phyloP scores from a whole-genome alignment of 2,797 vertebrate genomes.

The Leptatherina wallacei region DNA sequence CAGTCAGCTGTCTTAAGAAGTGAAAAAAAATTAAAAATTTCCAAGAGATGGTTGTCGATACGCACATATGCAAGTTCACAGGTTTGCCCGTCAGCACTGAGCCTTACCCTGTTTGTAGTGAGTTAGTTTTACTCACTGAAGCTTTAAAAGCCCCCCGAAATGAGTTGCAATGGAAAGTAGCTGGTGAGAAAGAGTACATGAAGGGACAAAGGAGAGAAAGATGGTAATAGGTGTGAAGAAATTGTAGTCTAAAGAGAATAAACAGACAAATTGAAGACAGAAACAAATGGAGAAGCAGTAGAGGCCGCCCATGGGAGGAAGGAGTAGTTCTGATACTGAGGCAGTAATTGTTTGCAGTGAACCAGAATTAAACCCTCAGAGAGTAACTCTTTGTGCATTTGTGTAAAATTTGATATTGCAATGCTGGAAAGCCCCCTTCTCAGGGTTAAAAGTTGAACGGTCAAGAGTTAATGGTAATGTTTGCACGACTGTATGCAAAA shows the following conservation, averaged over 20 bases:
- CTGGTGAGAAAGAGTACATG: conserved; percentile 27
- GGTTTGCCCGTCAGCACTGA: conserved; percentile 55
- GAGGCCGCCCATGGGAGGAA: conserved; percentile 66
- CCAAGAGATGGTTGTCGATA: conserved; percentile 30
- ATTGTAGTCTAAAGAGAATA: conserved; percentile 11
- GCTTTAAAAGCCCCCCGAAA: conserved; percentile 78
- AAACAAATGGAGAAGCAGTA: conserved; percentile 14
- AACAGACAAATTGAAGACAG: conserved; percentile 16
- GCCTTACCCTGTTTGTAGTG: conserved; percentile 67
- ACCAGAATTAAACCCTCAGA: conserved; percentile 74
- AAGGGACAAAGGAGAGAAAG: conserved; percentile 17
- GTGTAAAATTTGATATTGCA: conserved; percentile 52
- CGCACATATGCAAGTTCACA: conserved; percentile 40
- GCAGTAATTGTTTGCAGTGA: conserved; percentile 83
- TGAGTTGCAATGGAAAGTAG: conserved; percentile 69
- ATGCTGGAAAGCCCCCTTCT: conserved; percentile 72
- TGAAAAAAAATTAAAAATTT: conserved; percentile 46
- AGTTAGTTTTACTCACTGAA: conserved; percentile 77
- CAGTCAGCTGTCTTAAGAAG: conserved; percentile 14
- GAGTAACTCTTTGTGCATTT: conserved; percentile 46
- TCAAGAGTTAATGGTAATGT: conserved; percentile 51
- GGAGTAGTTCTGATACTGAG: conserved; percentile 80
- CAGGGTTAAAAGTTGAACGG: conserved; percentile 79
- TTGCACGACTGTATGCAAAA: conserved; percentile 34
- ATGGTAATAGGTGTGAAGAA: conserved; percentile 25